Evolutionary conservation across 1,140 invertebrate genomes (phyloP), one percentile per base, ranked within the genome.

Genomic region (Drosophila kurseongensis): DNA sequence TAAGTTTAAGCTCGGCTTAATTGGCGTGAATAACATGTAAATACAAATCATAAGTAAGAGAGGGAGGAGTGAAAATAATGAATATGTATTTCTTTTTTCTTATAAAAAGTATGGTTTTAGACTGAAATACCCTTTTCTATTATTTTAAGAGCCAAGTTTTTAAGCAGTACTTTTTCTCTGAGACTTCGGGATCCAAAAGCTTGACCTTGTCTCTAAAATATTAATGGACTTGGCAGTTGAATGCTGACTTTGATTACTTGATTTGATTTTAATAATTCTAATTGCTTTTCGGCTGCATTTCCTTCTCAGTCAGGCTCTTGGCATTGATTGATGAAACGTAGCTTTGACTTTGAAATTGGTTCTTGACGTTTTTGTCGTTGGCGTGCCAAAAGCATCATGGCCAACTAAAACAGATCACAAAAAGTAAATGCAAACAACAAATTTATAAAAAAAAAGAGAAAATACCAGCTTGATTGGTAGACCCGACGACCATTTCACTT

Each of bases 301-400:
- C 50, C 41, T 13, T 10, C 35, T 35, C 41, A 29, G 13, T 14
- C 9, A 5, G 29, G 42, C 57, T 44, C 48, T 56, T 81, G 79
- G 67, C 79, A 82, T 65, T 82, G 80, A 81, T 81, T 81, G 80
- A 82, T 78, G 78, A 65, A 79, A 71, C 61, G 50, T 50, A 77
- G 65, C 48, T 75, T 48, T 38, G 54, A 56, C 57, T 59, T 48
- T 59, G 44, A 59, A 47, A 42, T 48, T 48, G 57, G 44, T 48
- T 56, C 44, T 47, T 27, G 27, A 23, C 32, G 29, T 13, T 40
- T 18, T 32, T 52, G 51, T 41, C 52, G 50, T 45, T 60, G 44
- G 51, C 50, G 59, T 60, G 60, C 56, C 66, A 72, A 38, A 58
- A 54, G 27, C 44, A 44, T 63, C 68, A 51, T 56, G 58, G 59